Evolutionary conservation across 2,888 invertebrate genomes (phyloP), one percentile per base, ranked within the genome.

Genomic region (Sinhomidia bicolor): DNA sequence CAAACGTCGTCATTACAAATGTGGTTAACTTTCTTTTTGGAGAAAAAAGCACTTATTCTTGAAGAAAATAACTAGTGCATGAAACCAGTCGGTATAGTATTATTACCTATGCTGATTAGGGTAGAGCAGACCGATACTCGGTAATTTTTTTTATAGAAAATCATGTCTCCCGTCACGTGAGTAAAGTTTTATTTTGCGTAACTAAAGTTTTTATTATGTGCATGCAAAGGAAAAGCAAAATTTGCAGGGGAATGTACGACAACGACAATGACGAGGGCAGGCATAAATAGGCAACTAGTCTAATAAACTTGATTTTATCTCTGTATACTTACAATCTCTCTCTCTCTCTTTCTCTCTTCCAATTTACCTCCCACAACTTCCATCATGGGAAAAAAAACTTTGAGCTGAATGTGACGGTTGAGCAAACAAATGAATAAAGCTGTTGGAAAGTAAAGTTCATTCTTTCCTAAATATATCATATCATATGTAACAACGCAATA

Each of bases 261-360:
- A 47, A 4, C 47, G 47, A 4, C 47, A 12, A 60, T 65, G 32
- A 65, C 51, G 65, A 20, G 5, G 32, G 65, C 71, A 71, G 71
- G 71, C 41, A 71, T 71, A 3, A 41, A 41, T 71, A 71, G 71
- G 71, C 20, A 71, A 71, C 41, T 71, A 71, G 41, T 76, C 76
- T 26, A 47, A 76, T 51, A 76, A 54, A 76, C 76, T 51, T 51
- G 54, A 76, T 76, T 76, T 76, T 51, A 76, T 76, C 76, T 47
- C 54, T 26, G 20, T 68, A 1, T 60, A 17, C 26, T 6, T 68
- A n/a, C n/a, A n/a, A n/a, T 60, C 20, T 36, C 41, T 41, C 6
- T 26, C 10, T 41, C 71, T 71, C 71, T 62, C 29, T 7, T 29
- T 10, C 29, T 5, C 26, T 6, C 29, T 57, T 6, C 57, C 7